These are phyloP conservation scores for Nomada ruficornis DNA, from an alignment of 2,888 invertebrate genomes.

Conservation along the genomic window DNA sequence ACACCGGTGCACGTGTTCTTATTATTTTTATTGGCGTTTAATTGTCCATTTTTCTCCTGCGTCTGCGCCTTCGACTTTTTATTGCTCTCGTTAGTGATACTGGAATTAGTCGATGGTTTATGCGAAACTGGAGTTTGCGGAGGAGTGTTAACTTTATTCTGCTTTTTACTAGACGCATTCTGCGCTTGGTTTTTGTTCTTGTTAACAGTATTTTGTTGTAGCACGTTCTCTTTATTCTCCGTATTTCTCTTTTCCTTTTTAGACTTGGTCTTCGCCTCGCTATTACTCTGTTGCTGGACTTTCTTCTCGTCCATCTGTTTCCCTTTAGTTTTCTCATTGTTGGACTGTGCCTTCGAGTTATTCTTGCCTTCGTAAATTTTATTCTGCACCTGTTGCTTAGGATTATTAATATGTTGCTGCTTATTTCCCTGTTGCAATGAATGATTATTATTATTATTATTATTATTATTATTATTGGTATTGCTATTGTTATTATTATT, in stretches of 20 bases:
- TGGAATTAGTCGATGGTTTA: constrained; percentile 51
- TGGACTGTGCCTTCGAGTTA: constrained; percentile 70
- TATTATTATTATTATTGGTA: constrained; percentile 55
- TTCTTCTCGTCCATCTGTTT: constrained; percentile 72
- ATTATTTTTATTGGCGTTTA: constrained; percentile 28
- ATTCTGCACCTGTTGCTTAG: constrained; percentile 67
- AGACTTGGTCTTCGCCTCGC: constrained; percentile 76
- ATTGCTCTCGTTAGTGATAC: constrained; percentile 31
- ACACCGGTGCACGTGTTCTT: constrained; percentile 1
- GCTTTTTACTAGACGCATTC: constrained; percentile 63
- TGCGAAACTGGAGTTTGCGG: constrained; percentile 58
- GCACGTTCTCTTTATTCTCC: constrained; percentile 79
- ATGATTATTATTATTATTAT: constrained; percentile 62
- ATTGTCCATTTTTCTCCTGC: constrained; percentile 58
- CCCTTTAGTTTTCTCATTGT: constrained; percentile 75
- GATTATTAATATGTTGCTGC: constrained; percentile 67
- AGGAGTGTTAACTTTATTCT: constrained; percentile 60
- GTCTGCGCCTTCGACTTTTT: constrained; percentile 62
- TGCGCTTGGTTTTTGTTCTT: constrained; percentile 71
- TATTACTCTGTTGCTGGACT: constrained; percentile 65
- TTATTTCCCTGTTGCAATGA: constrained; percentile 68
- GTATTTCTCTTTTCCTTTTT: constrained; percentile 81
- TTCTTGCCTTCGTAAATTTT: constrained; percentile 69
- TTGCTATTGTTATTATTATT: constrained; percentile 69
- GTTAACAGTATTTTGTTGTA: constrained; percentile 69